phyloP scores from a whole-genome alignment of 1,140 invertebrate species.

The Amphibalanus amphitrite region DNA sequence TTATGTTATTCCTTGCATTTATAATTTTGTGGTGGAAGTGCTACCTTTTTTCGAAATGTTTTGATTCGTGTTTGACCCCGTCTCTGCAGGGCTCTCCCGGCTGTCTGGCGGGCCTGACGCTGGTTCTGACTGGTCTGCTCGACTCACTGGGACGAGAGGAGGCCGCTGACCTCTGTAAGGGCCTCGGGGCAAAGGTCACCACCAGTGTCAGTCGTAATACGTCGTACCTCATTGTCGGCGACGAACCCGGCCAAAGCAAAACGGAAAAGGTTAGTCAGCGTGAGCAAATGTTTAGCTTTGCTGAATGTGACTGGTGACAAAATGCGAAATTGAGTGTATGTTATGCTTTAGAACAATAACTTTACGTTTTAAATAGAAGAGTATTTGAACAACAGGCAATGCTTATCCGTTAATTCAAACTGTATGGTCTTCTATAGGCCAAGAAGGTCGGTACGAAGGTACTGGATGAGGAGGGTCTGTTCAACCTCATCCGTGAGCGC shows the following conservation, averaged over 20 bases:
- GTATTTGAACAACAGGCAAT: too few species aligned
- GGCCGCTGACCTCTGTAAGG: constrained; percentile 47
- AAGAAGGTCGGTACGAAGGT: constrained; percentile 45
- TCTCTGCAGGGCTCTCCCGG: constrained; percentile 21
- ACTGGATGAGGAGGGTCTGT: constrained; percentile 63
- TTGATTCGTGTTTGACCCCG: too few species aligned
- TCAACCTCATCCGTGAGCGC: constrained; percentile 50
- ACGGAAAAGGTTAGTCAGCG: constrained; percentile 54
- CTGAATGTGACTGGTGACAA: too few species aligned
- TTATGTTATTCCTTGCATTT: too few species aligned
- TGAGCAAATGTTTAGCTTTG: too few species aligned
- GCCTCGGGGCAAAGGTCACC: constrained; percentile 63
- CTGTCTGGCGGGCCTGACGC: constrained; percentile 56
- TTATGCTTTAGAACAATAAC: too few species aligned
- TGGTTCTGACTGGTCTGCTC: constrained; percentile 70
- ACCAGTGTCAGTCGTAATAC: constrained; percentile 57
- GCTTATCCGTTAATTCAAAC: too few species aligned
- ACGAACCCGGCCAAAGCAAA: constrained; percentile 68
- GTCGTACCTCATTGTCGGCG: constrained; percentile 61
- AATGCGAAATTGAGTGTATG: too few species aligned
- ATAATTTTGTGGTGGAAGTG: too few species aligned
- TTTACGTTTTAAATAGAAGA: too few species aligned
- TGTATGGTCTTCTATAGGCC: constrained; percentile 33
- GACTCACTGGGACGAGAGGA: constrained; percentile 76
- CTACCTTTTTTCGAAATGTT: too few species aligned